Evolutionary conservation across 2,113 vertebrate species (phyloP), one percentile per base, ranked within the genome.

Genomic region (Albula glossodonta): DNA sequence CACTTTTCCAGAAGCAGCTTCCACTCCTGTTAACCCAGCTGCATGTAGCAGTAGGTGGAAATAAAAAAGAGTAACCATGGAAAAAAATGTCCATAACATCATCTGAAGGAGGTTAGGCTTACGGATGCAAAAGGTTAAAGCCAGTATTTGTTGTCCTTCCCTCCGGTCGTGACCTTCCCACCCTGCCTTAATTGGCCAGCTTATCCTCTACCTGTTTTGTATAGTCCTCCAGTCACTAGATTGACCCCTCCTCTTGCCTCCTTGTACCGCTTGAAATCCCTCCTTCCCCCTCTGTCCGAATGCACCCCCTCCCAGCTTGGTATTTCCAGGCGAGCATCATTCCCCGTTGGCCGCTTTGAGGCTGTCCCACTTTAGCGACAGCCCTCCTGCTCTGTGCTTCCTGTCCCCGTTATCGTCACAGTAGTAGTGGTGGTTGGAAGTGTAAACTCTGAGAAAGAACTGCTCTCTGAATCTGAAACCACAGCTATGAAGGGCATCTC

Each of bases 111-210:
- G 15, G 50, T 10, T 11, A 50, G 80, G 25, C 49, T n/a, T 66
- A 12, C 74, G 66, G 52, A 82, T 87, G 87, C 85, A 83, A 86
- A 89, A 88, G 81, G 86, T 87, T 91, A 88, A 78, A 85, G 87
- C 52, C 89, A 77, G 48, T 83, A 15, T 51, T 74, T 86, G 56
- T 85, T 56, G 84, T 81, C 52, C 81, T 25, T 49, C 56, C 4
- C 15, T 66, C 17, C 57, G 31, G 31, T 41, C 31, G 0, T 41
- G 31, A 41, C 31, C 31, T 41, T 41, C 31, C 31, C 31, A 41
- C 31, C 31, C 31, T 41, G 31, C 31, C 31, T 41, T 41, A 41
- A 85, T 83, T 81, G 78, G 41, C 52, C 48, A 84, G 56, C 41
- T 19, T 41, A 6, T 66, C 9, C 56, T 11, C 41, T 1, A 19